Evolutionary conservation across 92 coral and sea anemone species (phyloP), one percentile per base, ranked within the genome.

Genomic region (Palythoa grandis): DNA sequence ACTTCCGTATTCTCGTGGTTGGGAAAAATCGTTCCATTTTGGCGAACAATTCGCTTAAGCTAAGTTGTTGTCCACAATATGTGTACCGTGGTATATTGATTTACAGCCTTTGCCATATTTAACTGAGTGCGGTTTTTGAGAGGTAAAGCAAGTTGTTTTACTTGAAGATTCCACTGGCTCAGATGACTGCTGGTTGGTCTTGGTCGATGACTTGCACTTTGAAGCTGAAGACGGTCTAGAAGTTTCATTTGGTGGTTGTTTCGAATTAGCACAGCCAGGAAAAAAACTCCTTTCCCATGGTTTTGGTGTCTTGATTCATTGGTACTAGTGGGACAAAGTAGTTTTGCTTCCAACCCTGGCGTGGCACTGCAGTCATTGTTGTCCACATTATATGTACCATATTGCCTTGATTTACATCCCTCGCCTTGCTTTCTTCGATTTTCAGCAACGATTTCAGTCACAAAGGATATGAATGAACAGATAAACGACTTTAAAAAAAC

Each of bases 341-440:
- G 74, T 87, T 87, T 7, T 86, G 89, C 70, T 10, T 29, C 89
- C 88, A 86, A 70, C 60, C 74, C 17, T 60, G 73, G 50, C 76
- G 54, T 22, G 84, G 74, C 57, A 22, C 40, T 17, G 58, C 16
- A 24, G 35, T 35, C 57, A 79, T 61, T 74, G 77, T 78, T 47
- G 89, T 87, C 86, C 89, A 87, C 78, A 87, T 78, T 48, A 86
- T 53, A 48, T 20, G 53, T 35, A 86, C 16, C 13, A 65, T 11
- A 1, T 78, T 40, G 12, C 23, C 66, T 43, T 47, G 52, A 12
- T 4, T 14, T 10, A 70, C 66, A 50, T 60, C 37, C 35, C 53
- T 50, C 47, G 86, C 23, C 37, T 15, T 71, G 22, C 38, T 25
- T 54, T 82, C n/a, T n/a, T n/a, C n/a, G 35, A 29, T 29, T 29